Base-by-base conservation (phyloP, 2,797 vertebrate species). In the Avahi laniger region DNA sequence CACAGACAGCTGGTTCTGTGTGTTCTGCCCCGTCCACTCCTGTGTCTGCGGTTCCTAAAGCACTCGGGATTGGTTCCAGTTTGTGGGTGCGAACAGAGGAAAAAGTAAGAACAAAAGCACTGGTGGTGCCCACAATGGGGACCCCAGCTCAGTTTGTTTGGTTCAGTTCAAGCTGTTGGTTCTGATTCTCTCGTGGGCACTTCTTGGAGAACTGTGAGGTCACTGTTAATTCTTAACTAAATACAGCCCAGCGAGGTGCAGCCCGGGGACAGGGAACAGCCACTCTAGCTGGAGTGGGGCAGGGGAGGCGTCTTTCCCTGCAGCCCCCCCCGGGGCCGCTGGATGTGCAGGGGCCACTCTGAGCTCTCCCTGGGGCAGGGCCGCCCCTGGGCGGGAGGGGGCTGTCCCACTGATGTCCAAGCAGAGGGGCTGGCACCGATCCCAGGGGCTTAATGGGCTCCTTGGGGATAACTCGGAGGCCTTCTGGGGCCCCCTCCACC, bases 111-210 rank as follows among this genome's bases (percentile, higher is more conserved):
- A 41, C 7, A 17, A 54, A 26, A 22, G 2, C 10, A 0, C 3
- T 4, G 33, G 61, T 46, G 46, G 50, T 48, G 38, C 28, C 5
- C 1, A 0, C 4, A 5, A 20, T 1, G 0, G 2, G 50, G 43
- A 7, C 5, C 26, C 50, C 6, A 0, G 12, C 4, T 0, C 0
- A 5, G 46, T 12, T 22, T 10, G 12, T 26, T 3, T 2, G 63
- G 5, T 4, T 11, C 38, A 5, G 18, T 28, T 17, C 2, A 9
- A 17, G 48, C 17, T 9, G 3, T n/a, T 10, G 65, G 57, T 20
- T 79, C 84, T 11, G 50, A 22, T 8, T 30, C 38, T 80, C 14
- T 3, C 0, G 1, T n/a, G 48, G 38, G 41, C 30, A 4, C 3
- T 65, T 30, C 61, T 50, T 4, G 2, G 2, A 65, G 41, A 67